These are phyloP conservation scores for Recurvirostra avosetta DNA, from an alignment of 2,113 vertebrate species.

Conservation along the genomic window DNA sequence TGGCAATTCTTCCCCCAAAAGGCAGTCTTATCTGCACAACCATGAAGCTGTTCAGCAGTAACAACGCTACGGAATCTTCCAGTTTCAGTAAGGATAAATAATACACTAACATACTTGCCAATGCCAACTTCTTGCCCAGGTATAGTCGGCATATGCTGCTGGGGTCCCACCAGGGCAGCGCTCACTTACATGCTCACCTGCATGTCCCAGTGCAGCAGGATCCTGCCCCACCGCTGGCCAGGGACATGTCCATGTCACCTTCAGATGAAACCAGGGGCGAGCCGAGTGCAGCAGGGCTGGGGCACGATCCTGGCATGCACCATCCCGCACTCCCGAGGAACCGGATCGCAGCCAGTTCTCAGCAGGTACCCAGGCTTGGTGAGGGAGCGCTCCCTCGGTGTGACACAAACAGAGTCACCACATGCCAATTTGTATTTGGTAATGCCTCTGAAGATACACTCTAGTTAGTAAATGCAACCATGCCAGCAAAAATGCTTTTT, in stretches of 20 bases:
- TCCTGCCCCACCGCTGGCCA: rapidly evolving
- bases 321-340: not conserved
- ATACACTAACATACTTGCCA: not conserved
- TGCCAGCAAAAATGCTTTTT: not conserved
- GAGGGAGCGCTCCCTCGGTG: not conserved
- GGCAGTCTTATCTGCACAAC: not conserved
- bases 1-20: not conserved
- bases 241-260: rapidly evolving
- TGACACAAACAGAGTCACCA: not conserved
- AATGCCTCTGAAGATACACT: not conserved
- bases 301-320: not conserved
- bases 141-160: not conserved
- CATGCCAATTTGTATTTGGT: rapidly evolving
- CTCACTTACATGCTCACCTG: rapidly evolving
- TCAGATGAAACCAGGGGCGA: rapidly evolving
- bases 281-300: not conserved
- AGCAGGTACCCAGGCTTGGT: not conserved
- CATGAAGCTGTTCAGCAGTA: not conserved
- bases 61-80: not conserved
- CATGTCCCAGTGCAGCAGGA: not conserved
- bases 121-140: not conserved
- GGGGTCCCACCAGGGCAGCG: rapidly evolving
- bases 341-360: not conserved
- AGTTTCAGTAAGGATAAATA: not conserved
- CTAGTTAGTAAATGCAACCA: not conserved